Evolutionary conservation across 2,113 vertebrate genomes (phyloP).

Genomic region (Pangasianodon gigas): DNA sequence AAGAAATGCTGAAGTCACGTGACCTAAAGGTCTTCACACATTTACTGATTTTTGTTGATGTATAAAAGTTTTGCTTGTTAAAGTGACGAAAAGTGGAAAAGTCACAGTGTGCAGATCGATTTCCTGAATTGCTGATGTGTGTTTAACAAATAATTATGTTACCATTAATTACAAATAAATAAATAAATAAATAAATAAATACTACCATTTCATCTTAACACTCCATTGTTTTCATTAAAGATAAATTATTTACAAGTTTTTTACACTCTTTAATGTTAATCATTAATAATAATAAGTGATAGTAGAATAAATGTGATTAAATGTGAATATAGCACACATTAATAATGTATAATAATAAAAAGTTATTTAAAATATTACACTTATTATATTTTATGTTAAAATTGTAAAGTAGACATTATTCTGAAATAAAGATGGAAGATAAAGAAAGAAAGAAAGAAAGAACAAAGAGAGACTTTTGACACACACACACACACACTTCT

Average conservation of each 20-base stretch:
- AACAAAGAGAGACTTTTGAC: background rate
- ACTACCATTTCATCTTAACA: background rate
- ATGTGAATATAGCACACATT: background rate
- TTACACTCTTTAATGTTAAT: background rate
- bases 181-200: background rate
- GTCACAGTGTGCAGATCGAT: background rate
- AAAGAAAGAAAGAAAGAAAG: background rate
- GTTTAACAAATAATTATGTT: background rate
- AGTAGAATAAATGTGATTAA: background rate
- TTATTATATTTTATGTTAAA: background rate
- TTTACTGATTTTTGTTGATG: background rate
- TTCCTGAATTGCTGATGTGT: background rate
- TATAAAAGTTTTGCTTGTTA: background rate
- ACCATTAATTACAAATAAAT: background rate
- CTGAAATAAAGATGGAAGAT: background rate
- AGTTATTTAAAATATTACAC: background rate
- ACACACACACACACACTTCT: conserved; percentile 28
- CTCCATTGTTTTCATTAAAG: background rate
- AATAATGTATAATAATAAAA: background rate
- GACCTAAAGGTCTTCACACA: background rate
- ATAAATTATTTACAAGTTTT: background rate
- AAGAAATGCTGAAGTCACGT: background rate
- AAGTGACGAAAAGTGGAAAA: background rate
- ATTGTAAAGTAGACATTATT: background rate
- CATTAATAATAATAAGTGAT: background rate